phyloP scores from a whole-genome alignment of 2,888 invertebrate species.

The Julus scanicus region DNA sequence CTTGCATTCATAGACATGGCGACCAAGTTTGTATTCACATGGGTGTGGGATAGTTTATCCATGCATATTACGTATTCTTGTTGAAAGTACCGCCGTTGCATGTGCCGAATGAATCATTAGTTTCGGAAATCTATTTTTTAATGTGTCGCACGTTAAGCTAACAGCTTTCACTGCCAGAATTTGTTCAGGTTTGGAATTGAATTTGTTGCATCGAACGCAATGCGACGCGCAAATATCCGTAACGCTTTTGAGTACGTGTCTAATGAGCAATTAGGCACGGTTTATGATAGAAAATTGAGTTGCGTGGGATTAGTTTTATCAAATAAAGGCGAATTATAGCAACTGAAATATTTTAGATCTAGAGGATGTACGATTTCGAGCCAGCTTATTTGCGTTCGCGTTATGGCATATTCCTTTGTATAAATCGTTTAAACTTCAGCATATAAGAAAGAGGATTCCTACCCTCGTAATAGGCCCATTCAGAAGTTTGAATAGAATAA shows the following conservation, averaged over 20 bases:
- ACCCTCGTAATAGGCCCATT: neutral
- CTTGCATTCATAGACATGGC: too few species aligned
- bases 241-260: constrained; percentile 39
- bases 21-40: neutral
- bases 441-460: neutral
- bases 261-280: constrained; percentile 24
- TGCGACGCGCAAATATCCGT: constrained; percentile 9
- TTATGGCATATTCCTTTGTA: neutral
- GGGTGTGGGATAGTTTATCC: neutral
- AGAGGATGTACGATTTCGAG: neutral
- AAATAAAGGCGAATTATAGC: neutral
- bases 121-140: constrained; percentile 10
- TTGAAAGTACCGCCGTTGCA: neutral
- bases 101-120: neutral
- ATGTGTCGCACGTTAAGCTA: neutral
- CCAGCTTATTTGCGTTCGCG: neutral
- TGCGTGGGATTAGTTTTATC: constrained; percentile 14
- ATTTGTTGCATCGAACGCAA: neutral
- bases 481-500: too few species aligned
- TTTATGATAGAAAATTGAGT: neutral
- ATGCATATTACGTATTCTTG: neutral
- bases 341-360: neutral
- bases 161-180: neutral
- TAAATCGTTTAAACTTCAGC: neutral
- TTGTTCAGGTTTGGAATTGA: neutral